Percentiles rank a stretch among this genome's conserved stretches.
phyloP scores from a whole-genome alignment of 2,797 vertebrate genomes.

The Poeciliopsis turneri region DNA sequence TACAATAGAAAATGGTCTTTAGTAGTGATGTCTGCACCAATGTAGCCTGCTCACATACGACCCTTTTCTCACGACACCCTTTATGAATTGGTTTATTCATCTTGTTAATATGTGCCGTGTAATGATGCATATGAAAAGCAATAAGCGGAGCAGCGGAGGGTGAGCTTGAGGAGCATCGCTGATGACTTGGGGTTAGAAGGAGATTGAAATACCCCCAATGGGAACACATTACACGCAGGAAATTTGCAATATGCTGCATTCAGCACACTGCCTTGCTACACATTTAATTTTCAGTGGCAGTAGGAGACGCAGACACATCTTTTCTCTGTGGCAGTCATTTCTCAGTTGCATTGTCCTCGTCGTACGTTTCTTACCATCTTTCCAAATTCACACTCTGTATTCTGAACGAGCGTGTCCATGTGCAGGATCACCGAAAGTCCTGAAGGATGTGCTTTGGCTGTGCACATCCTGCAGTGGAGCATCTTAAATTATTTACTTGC shows the following conservation, averaged over 20 bases:
- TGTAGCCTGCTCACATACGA: neutral
- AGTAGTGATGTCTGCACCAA: neutral
- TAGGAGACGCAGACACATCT: neutral
- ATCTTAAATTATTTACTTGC: conserved; percentile 68
- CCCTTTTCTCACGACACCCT: conserved; percentile 33
- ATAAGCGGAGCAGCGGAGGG: conserved; percentile 66
- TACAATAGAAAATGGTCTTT: neutral
- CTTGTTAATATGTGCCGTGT: conserved; percentile 70
- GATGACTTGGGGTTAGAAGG: conserved; percentile 67
- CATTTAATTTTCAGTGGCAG: neutral
- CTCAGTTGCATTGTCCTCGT: neutral
- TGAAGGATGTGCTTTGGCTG: conserved; percentile 31
- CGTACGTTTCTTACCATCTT: neutral
- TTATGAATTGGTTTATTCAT: conserved; percentile 69
- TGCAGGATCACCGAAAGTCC: conserved; percentile 32
- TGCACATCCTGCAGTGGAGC: conserved; percentile 31
- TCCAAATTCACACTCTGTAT: neutral
- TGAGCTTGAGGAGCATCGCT: conserved; percentile 61
- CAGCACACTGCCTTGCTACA: conserved; percentile 19
- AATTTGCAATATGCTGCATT: conserved; percentile 50
- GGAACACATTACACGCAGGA: conserved; percentile 39
- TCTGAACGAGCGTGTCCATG: neutral
- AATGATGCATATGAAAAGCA: conserved; percentile 77
- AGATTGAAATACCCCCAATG: conserved; percentile 49
- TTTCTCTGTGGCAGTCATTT: neutral